phyloP scores from a whole-genome alignment of 1,140 invertebrate species.

The Drosophila simulans region DNA sequence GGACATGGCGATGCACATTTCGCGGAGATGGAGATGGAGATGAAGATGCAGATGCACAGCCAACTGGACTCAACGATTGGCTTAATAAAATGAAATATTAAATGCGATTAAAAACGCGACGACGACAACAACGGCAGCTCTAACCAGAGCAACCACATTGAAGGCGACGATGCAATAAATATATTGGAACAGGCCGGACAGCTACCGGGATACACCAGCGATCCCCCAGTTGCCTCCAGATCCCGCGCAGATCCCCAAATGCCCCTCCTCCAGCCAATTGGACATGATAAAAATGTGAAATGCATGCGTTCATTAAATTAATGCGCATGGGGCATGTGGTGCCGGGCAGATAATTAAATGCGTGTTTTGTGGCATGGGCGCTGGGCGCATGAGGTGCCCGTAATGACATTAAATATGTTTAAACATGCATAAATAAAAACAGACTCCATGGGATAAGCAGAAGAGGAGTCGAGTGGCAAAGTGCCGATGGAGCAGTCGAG shows the following conservation, averaged over 20 bases:
- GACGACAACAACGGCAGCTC: slow-evolving; percentile 17
- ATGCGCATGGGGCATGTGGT: slow-evolving; percentile 62
- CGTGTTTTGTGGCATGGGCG: slow-evolving; percentile 68
- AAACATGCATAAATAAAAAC: slow-evolving; percentile 81
- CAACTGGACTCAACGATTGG: slow-evolving; percentile 60
- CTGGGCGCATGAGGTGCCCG: slow-evolving; percentile 57
- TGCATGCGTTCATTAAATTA: slow-evolving; percentile 80
- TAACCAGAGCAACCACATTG: slow-evolving; percentile 17
- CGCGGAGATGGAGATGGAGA: slow-evolving; percentile 14
- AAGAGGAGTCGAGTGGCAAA: neutral
- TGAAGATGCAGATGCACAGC: slow-evolving; percentile 25
- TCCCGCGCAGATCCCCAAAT: neutral
- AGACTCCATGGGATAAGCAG: slow-evolving; percentile 1
- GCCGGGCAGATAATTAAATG: slow-evolving; percentile 73
- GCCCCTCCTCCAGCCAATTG: slow-evolving; percentile 23
- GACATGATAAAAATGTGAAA: slow-evolving; percentile 73
- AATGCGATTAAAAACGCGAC: slow-evolving; percentile 78
- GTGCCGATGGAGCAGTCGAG: neutral
- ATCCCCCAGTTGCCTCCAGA: neutral
- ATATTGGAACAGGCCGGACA: slow-evolving; percentile 67
- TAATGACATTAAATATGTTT: slow-evolving; percentile 83
- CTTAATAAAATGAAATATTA: slow-evolving; percentile 84
- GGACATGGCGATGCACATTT: slow-evolving; percentile 8
- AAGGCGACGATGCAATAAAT: slow-evolving; percentile 70
- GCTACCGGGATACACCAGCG: slow-evolving; percentile 49